A percentile compares a stretch with the other conserved stretches of the same genome.
Conservation (phyloP, 2,113 vertebrate genomes). For the Myrmophylax atrothorax region DNA sequence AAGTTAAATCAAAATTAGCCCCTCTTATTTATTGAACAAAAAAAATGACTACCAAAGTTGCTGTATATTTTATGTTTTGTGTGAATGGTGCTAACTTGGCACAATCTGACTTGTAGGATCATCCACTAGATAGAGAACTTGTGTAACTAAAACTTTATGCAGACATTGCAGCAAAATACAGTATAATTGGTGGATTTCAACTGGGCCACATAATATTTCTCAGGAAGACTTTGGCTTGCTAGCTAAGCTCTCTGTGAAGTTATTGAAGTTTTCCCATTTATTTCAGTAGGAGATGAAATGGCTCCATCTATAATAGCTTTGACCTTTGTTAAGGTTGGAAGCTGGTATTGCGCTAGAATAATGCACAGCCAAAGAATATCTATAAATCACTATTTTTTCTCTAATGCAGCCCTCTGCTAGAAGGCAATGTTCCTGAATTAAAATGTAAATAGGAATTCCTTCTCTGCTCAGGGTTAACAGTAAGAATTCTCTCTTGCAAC, state of each 20-base stretch:
- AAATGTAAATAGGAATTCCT: background rate
- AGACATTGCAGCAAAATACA: background rate
- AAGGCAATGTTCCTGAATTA: background rate
- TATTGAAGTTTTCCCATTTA: background rate
- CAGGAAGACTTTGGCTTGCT: background rate
- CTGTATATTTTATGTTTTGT: background rate
- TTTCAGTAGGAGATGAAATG: background rate
- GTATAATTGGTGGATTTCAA: background rate
- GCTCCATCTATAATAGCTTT: background rate
- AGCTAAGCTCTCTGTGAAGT: background rate
- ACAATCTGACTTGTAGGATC: background rate
- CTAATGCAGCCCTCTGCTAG: background rate
- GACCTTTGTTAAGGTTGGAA: background rate
- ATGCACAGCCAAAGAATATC: background rate
- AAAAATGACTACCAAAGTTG: background rate
- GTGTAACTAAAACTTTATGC: background rate
- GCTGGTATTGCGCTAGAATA: background rate
- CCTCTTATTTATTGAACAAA: background rate
- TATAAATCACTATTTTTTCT: background rate
- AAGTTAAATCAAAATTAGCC: background rate
- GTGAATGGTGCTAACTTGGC: background rate
- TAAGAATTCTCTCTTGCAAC: background rate
- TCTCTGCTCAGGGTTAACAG: background rate
- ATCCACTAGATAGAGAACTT: background rate
- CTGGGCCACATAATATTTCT: background rate